Evolutionary conservation across 2,113 vertebrate genomes (phyloP), one percentile per base, ranked within the genome.

Genomic region (Cebus imitator): DNA sequence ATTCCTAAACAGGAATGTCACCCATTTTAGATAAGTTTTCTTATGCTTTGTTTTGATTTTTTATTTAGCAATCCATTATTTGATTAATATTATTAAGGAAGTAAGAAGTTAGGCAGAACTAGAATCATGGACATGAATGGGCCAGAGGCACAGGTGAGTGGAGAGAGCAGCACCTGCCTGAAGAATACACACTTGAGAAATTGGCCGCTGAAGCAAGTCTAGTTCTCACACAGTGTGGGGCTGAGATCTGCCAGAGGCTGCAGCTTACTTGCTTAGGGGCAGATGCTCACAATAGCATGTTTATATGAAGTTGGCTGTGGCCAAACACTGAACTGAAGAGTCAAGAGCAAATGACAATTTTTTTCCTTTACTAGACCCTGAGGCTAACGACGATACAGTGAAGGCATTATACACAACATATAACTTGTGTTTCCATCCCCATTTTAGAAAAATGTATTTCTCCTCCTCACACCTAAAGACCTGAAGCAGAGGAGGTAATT

Each of bases 41-140:
- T 72, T 70, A 87, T 79, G 37, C 18, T 91, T 57, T 76, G 18
- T 80, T 83, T 70, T 6, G 21, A 64, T 86, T 90, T 92, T 87
- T 66, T 11, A 50, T 76, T 87, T 97, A 70, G 50, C 32, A 27
- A 40, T 79, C 13, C 16, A 32, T 50, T 79, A 18, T 45, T 20
- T 73, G 16, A 40, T 87, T 30, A 72, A 48, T 48, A 64, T 64
- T 48, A 78, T 43, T 43, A 23, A 96, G 13, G 58, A 43, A 64
- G 7, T 50, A 40, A 85, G 72, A 76, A 87, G 8, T 66, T 68
- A 91, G 37, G 7, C 21, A 81, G 72, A 48, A n/a, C 14, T 37
- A 80, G 85, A 16, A 78, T 43, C 79, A 57, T 21, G 6, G 48
- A 23, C 73, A 43, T 75, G 23, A 37, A 45, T 35, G 23, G 5